Evolutionary conservation across 1,140 invertebrate species (phyloP).

Genomic region (Drosophila melanica): DNA sequence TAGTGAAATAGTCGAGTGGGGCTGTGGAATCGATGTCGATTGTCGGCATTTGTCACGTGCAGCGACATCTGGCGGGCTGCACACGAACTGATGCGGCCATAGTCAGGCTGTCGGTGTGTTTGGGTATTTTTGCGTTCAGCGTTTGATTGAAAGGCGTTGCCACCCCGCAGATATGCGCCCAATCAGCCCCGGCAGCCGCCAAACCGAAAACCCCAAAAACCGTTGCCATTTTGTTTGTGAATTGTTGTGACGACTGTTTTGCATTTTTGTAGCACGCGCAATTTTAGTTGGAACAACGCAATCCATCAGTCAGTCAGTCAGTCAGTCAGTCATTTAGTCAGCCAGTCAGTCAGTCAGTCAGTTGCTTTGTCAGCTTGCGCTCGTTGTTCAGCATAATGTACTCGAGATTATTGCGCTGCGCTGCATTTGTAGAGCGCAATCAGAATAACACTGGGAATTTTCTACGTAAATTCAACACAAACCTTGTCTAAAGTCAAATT

Average conservation of each 20-base stretch:
- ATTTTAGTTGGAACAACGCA: slow-evolving; percentile 29
- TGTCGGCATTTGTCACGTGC: slow-evolving; percentile 76
- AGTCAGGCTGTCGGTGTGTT: slow-evolving; percentile 55
- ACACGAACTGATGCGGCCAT: slow-evolving; percentile 36
- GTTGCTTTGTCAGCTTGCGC: background rate
- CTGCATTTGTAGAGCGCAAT: slow-evolving; percentile 1
- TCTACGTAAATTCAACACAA: background rate
- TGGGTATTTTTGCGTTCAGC: slow-evolving; percentile 61
- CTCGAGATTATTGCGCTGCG: slow-evolving; percentile 14
- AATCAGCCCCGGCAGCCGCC: background rate
- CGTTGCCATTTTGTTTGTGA: slow-evolving; percentile 15
- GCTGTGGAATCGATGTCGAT: slow-evolving; percentile 40
- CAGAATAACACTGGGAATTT: background rate
- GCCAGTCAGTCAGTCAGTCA: slow-evolving; percentile 44
- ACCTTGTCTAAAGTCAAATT: background rate
- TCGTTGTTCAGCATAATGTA: slow-evolving; percentile 13
- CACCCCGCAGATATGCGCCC: slow-evolving; percentile 1
- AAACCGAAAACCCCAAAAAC: slow-evolving; percentile 11
- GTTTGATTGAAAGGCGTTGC: slow-evolving; percentile 76
- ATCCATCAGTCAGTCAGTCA: slow-evolving; percentile 49
- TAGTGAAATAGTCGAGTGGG: background rate
- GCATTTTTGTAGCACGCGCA: slow-evolving; percentile 22
- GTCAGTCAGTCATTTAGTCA: slow-evolving; percentile 45
- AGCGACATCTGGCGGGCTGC: slow-evolving; percentile 54
- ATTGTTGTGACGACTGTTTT: slow-evolving; percentile 33